These are phyloP conservation scores for Oncorhynchus masou DNA, from an alignment of 2,113 vertebrate species.

Conservation along the genomic window DNA sequence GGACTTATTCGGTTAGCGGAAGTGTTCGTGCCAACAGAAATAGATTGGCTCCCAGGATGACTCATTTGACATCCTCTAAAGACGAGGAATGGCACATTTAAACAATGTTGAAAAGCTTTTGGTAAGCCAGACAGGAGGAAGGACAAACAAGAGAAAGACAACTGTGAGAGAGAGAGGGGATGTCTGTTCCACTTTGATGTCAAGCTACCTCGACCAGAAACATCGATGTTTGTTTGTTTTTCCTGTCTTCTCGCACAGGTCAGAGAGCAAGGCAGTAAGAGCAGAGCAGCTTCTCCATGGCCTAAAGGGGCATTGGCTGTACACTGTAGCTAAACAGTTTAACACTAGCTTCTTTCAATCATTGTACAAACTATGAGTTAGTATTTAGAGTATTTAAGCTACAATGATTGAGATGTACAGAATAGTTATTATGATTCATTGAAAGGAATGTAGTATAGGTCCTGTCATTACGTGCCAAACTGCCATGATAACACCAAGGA, in stretches of 20 bases:
- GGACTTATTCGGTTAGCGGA: background rate
- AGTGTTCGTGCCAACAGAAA: background rate
- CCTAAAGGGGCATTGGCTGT: constrained; percentile 2
- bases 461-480: background rate
- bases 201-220: constrained; percentile 1
- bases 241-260: constrained; percentile 24
- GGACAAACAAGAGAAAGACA: constrained; percentile 1
- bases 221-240: constrained; percentile 1
- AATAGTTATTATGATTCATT: background rate
- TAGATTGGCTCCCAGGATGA: constrained; percentile 11
- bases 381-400: constrained; percentile 19
- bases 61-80: constrained; percentile 12
- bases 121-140: background rate
- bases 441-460: constrained; percentile 24
- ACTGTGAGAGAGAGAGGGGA: background rate
- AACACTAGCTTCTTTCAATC: constrained; percentile 12
- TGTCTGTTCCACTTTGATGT: no score
- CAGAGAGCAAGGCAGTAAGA: background rate
- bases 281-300: background rate
- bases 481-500: background rate
- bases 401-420: constrained; percentile 36
- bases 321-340: constrained; percentile 19
- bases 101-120: background rate
- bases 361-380: constrained; percentile 20
- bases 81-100: constrained; percentile 18